These are phyloP conservation scores for Pseudochromis fuscus DNA, from an alignment of 2,797 vertebrate species.

Conservation along the genomic window DNA sequence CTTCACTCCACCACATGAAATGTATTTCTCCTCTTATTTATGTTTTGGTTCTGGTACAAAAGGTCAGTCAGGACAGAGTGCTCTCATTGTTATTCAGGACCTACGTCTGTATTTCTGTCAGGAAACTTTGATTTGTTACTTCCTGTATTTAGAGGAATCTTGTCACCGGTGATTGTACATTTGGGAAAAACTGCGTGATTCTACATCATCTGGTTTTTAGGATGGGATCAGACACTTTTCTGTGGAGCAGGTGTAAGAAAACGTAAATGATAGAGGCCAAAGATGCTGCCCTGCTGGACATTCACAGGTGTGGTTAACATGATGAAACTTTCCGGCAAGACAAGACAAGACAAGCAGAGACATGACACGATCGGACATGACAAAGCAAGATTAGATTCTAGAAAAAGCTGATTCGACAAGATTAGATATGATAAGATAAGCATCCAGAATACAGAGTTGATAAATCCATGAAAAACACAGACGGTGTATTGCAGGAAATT, in stretches of 20 bases:
- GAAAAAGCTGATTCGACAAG: slow-evolving; percentile 29
- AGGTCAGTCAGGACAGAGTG: background rate
- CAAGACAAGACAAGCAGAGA: slow-evolving; percentile 23
- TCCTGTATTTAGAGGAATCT: background rate
- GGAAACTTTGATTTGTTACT: background rate
- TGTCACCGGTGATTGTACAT: background rate
- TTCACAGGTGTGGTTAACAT: slow-evolving; percentile 29
- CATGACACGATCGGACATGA: slow-evolving; percentile 1
- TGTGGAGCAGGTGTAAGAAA: background rate
- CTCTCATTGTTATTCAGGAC: background rate
- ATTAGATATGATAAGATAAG: slow-evolving; percentile 30
- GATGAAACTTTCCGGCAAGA: background rate
- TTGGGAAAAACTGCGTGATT: background rate
- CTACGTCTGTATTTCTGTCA: background rate
- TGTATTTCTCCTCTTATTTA: background rate
- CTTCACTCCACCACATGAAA: background rate
- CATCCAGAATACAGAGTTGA: background rate
- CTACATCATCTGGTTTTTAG: background rate
- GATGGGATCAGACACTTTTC: background rate
- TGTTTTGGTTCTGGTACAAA: slow-evolving; percentile 9
- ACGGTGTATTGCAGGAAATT: background rate
- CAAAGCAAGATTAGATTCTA: slow-evolving; percentile 18
- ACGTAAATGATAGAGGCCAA: background rate
- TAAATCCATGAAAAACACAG: slow-evolving; percentile 5
- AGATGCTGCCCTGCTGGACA: background rate